Evolutionary conservation across 2,113 vertebrate genomes (phyloP), one percentile per base, ranked within the genome.

Genomic region (Gnathonemus longibarbis): DNA sequence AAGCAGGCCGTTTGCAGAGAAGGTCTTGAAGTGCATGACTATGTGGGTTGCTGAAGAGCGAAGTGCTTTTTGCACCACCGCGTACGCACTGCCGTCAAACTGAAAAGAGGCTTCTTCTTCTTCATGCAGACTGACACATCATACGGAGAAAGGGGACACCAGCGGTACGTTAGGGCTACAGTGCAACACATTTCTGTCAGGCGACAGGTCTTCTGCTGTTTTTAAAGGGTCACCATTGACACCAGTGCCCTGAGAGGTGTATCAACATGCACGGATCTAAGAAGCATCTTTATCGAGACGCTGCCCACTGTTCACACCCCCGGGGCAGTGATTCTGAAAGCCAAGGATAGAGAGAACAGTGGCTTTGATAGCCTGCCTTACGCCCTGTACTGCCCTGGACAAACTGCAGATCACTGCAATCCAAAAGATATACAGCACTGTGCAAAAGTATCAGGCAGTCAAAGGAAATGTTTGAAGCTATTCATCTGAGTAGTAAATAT

Each of bases 61-160:
- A 2, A 98, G 94, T 0, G 96, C 93, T 93, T 98, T 99, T 91
- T 98, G 96, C 80, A 99, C 95, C 19, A 97, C 92, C 0, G 98
- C 97, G 92, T 97, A 99, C 1, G 98, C 98, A 39, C 95, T 98
- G 62, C 98, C 98, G 74, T 99, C 98, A 91, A 98, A 99, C 91
- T 98, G 95, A 93, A 99, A 99, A 0, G 98, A 96, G 0, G 96
- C 95, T 52, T 21, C 53, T 56, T 56, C 53, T 92, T 98, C 98
- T 31, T 96, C 94, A 92, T 98, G 97, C 2, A 96, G 96, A 92
- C 98, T 99, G 90, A 0, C 46, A 24, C 39, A 21, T 27, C 11
- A 88, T 19, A 84, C 1, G 13, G 4, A 31, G 42, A 70, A 27
- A 27, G 24, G 45, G 21, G 24, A 52, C 17, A 88, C 9, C 3